phyloP scores from a whole-genome alignment of 2,888 invertebrate genomes.

The Cephus runcator region DNA sequence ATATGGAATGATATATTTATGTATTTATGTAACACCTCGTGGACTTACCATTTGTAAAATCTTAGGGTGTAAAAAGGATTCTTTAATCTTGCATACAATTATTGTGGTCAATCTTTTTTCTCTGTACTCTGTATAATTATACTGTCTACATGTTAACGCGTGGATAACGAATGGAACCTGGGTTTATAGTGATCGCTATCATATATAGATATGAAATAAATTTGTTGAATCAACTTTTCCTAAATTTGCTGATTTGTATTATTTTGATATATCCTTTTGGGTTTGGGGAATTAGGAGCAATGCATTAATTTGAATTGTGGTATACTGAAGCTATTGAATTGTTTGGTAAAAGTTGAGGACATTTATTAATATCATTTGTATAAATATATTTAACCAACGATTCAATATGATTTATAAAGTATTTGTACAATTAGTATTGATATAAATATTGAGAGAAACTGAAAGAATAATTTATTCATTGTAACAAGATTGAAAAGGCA shows the following conservation, averaged over 20 bases:
- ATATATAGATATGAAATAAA: not conserved
- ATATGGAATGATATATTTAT: not conserved
- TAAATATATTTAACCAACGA: not conserved
- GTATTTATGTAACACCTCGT: not conserved
- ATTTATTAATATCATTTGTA: slow-evolving; percentile 1
- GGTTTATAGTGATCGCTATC: not conserved
- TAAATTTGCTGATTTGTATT: not conserved
- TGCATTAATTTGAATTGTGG: not conserved
- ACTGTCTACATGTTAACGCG: not conserved
- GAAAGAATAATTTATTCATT: not conserved
- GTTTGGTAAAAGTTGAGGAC: not conserved
- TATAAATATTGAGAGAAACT: not conserved
- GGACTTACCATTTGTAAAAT: not conserved
- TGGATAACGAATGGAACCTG: not conserved
- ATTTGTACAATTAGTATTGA: slow-evolving; percentile 8
- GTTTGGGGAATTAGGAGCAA: not conserved
- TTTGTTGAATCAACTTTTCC: not conserved
- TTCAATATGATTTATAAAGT: not conserved
- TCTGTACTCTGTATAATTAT: not conserved
- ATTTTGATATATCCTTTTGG: not conserved
- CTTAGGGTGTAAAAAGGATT: not conserved
- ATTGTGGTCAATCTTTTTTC: not conserved
- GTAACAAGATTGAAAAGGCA: slow-evolving; percentile 2
- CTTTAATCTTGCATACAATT: not conserved
- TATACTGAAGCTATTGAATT: not conserved